Evolutionary conservation across 2,113 vertebrate genomes (phyloP).

Genomic region (Cynocephalus volans): DNA sequence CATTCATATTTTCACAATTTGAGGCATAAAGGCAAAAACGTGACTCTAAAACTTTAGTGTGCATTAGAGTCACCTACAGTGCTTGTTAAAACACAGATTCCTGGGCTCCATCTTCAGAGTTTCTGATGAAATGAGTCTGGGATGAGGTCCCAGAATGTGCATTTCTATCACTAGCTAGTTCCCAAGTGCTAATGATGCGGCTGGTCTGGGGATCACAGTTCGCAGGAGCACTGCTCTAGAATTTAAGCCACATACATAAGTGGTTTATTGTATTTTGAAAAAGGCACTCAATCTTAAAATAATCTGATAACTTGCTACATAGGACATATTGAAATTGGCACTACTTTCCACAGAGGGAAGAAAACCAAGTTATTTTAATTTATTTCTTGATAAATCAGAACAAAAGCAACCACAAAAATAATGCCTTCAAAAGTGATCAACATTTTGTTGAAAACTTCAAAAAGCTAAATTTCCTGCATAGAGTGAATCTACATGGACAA

Average conservation of each 20-base stretch:
- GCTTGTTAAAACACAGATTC: neutral
- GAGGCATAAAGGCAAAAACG: neutral
- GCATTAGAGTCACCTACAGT: neutral
- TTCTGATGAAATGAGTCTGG: neutral
- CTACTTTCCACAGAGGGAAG: neutral
- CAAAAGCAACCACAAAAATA: neutral
- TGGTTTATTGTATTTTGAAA: neutral
- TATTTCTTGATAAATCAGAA: constrained; percentile 37
- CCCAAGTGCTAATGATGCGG: neutral
- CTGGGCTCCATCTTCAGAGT: neutral
- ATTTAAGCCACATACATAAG: neutral
- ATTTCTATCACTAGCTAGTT: neutral
- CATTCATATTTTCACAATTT: neutral
- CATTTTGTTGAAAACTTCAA: constrained; percentile 32
- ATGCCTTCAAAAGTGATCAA: neutral
- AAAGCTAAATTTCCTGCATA: neutral
- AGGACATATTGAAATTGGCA: neutral
- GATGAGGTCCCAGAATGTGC: neutral
- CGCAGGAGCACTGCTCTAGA: neutral
- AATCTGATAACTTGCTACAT: neutral
- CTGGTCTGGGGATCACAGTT: neutral
- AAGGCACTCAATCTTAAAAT: neutral
- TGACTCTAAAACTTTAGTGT: neutral
- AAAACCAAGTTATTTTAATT: neutral
- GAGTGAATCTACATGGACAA: neutral